Evolutionary conservation across 2,797 vertebrate species (phyloP).

Genomic region (Delichon dasypus): DNA sequence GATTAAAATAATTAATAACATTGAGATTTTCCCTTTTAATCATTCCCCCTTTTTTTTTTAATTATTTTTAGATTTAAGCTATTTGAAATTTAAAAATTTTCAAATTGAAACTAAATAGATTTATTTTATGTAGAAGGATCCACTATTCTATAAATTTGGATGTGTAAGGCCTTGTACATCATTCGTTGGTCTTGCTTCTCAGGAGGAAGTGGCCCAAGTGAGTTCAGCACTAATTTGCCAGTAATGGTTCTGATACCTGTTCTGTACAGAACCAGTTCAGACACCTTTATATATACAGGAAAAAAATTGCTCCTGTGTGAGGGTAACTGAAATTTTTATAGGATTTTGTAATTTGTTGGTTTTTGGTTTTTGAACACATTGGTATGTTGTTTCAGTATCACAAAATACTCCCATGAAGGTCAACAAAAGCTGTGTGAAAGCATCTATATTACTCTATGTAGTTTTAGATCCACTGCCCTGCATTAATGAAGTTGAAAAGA

Average conservation of each 20-base stretch:
- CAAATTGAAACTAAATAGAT: neutral
- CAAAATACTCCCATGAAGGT: neutral
- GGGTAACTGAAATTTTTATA: neutral
- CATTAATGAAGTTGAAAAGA: neutral
- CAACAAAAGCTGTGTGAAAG: neutral
- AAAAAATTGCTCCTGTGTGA: neutral
- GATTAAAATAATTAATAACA: neutral
- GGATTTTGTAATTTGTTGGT: neutral
- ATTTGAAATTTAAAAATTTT: neutral
- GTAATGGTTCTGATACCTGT: neutral
- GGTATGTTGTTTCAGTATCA: neutral
- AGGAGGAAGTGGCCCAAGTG: neutral
- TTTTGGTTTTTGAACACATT: neutral
- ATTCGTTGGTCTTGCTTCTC: neutral
- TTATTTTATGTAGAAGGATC: neutral
- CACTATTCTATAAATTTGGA: neutral
- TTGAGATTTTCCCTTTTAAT: neutral
- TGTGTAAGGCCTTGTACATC: neutral
- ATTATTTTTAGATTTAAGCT: neutral
- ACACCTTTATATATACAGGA: neutral
- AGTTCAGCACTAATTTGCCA: neutral
- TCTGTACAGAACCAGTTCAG: neutral
- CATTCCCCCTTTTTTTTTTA: fast-evolving
- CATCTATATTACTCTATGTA: neutral
- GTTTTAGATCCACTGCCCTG: neutral